Evolutionary conservation across 2,888 invertebrate species (phyloP), one percentile per base, ranked within the genome.

Genomic region (Lasioglossum leucozonium): DNA sequence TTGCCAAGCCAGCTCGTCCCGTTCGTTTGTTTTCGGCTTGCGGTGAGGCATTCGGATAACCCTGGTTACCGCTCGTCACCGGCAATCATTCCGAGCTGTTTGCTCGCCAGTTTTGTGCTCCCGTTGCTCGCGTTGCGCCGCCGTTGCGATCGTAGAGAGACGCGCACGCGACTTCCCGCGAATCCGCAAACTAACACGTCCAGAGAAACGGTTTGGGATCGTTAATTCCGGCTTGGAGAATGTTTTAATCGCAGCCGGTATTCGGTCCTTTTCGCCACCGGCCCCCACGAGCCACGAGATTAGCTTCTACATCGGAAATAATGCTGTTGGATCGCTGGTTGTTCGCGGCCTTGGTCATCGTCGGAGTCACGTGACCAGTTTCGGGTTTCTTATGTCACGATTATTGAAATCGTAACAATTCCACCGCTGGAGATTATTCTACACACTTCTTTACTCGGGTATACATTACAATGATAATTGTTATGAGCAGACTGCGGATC

Each of bases 21-120:
- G 76, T 88, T 78, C 82, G 87, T 87, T 87, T 88, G 86, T 89
- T 90, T 90, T 84, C 4, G 90, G 86, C 84, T 89, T 89, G 90
- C 84, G 88, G 90, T 67, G 81, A 81, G 82, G 82, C 88, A 81
- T 84, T 80, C 87, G 86, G 84, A 88, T 90, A 90, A 88, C 86
- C 86, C 84, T 81, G 81, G 86, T 81, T 75, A 87, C 87, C 79
- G 74, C 79, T 34, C 47, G 72, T 69, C 79, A 69, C 67, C 77
- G 77, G 72, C 83, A 67, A 75, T 87, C 87, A 77, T 87, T 79
- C 72, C 79, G 79, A 81, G 79, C 79, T 81, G 81, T 84, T 87
- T 87, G 78, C 67, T 81, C 65, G 51, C 8, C 71, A 73, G 58
- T 77, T 71, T 30, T 26, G 18, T n/a, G 37, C 30, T 10, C n/a